Evolutionary conservation across 2,113 vertebrate genomes (phyloP).

Genomic region (Catharus bicknelli): DNA sequence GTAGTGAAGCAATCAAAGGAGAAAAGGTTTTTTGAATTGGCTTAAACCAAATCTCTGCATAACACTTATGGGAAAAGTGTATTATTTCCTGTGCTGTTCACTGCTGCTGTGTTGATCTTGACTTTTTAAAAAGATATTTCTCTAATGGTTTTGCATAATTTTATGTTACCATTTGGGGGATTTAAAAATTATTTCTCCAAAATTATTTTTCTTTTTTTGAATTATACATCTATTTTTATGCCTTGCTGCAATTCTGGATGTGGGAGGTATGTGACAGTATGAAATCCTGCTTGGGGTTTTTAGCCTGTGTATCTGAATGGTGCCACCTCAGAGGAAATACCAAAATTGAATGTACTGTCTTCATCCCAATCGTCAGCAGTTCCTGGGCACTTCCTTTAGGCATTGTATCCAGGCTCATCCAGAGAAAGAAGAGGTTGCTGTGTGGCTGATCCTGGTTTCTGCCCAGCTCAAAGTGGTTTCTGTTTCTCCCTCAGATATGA

Average conservation of each 20-base stretch:
- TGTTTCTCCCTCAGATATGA: background rate
- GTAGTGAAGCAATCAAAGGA: background rate
- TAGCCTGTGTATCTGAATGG: background rate
- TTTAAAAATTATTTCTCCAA: background rate
- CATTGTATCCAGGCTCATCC: background rate
- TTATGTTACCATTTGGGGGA: background rate
- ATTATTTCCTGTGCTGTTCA: background rate
- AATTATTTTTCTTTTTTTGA: background rate
- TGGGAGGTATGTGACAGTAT: background rate
- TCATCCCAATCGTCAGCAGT: background rate
- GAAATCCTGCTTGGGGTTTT: background rate
- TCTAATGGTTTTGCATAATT: background rate
- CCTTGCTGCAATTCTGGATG: background rate
- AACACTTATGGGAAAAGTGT: background rate
- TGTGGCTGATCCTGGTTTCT: accelerated
- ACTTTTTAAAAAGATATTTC: background rate
- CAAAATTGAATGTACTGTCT: background rate
- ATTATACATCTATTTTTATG: background rate
- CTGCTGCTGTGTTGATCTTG: background rate
- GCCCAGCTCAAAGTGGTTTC: background rate
- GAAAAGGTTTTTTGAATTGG: background rate
- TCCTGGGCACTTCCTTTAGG: background rate
- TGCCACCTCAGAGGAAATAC: background rate
- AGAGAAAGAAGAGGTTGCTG: accelerated
- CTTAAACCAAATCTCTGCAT: background rate